Evolutionary conservation across 2,888 invertebrate species (phyloP), one percentile per base, ranked within the genome.

Genomic region (Achlya flavicornis): DNA sequence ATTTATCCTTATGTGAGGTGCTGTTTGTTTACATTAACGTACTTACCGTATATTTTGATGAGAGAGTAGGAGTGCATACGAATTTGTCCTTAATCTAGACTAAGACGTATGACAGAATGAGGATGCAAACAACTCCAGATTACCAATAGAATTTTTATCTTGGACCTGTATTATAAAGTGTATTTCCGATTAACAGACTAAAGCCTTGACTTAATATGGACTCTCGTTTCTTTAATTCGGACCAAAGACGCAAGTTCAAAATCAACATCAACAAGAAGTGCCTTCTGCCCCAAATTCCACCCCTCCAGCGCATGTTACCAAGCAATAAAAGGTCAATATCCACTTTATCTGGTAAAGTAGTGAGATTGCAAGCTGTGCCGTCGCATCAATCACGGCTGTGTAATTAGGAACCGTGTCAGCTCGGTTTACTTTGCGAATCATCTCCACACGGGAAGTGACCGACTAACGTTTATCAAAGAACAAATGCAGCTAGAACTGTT

Each of bases 361-460:
- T 63, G 46, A 59, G 58, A 61, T 48, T 62, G n/a, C 41, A 41
- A 41, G 46, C 10, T n/a, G 6, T 46, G 46, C n/a, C 62, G 69
- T 77, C 77, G 65, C 77, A 83, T 83, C 83, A 79, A 83, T 80
- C 79, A 80, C 73, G 46, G 53, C 58, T 62, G 57, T 26, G 53
- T 53, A 19, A 53, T 53, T 53, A 12, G 41, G 60, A 60, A 41
- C 60, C 41, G 41, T 60, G 70, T 65, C 66, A 68, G 16, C 48
- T 48, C 16, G 16, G 79, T 83, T 81, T 80, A 68, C 74, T 73
- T 72, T 79, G 83, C 83, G 67, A 83, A 80, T 81, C 71, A 66
- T 64, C 69, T 57, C 53, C 61, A 62, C 57, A 57, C 35, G 57
- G 33, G 46, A 67, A 66, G 63, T 76, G 76, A 61, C 72, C 75